Evolutionary conservation across 2,797 vertebrate genomes (phyloP).

Genomic region (Muscicapa striata): DNA sequence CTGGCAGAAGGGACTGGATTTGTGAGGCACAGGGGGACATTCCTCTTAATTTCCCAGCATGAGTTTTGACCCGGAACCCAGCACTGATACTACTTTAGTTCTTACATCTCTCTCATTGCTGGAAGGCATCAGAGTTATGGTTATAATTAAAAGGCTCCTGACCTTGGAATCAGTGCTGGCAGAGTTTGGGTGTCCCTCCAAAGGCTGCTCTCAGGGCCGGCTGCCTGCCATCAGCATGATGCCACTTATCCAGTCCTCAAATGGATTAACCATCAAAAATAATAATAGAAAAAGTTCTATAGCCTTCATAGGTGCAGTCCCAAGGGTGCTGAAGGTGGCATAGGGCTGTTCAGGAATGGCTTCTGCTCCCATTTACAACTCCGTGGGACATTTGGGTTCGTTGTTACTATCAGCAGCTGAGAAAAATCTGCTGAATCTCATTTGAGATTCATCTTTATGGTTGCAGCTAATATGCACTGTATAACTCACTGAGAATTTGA

Average conservation of each 20-base stretch:
- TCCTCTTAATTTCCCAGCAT: neutral
- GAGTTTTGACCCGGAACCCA: neutral
- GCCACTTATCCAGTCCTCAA: neutral
- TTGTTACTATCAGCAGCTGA: neutral
- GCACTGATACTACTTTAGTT: neutral
- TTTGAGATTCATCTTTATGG: neutral
- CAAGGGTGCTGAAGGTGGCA: neutral
- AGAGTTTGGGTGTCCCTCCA: neutral
- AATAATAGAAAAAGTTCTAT: neutral
- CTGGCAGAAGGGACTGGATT: neutral
- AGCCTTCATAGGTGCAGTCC: neutral
- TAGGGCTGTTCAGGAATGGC: neutral
- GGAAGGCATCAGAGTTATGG: neutral
- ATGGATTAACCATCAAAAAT: neutral
- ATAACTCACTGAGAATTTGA: neutral
- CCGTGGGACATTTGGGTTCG: neutral
- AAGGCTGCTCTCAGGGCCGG: neutral
- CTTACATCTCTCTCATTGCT: neutral
- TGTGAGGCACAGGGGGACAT: neutral
- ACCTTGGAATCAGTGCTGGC: neutral
- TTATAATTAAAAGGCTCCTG: neutral
- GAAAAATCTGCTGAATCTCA: neutral
- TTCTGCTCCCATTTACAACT: neutral
- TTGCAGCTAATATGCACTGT: neutral
- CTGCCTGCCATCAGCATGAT: accelerated